These are phyloP conservation scores for Xanthia togata DNA, from an alignment of 2,888 invertebrate species.

Conservation along the genomic window DNA sequence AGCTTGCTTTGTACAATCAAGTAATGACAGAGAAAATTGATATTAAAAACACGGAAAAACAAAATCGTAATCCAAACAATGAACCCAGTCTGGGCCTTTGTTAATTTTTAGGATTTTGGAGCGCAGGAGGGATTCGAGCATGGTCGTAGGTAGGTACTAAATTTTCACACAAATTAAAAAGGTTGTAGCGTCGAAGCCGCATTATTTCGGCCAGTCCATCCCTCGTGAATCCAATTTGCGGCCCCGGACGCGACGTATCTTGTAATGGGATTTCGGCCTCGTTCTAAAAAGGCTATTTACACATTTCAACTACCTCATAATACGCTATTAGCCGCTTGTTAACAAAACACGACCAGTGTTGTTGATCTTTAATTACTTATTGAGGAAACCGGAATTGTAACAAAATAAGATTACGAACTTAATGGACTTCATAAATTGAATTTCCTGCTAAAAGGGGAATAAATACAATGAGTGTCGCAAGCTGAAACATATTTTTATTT, in stretches of 20 bases:
- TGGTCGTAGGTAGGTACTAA: constrained; percentile 67
- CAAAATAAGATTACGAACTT: constrained; percentile 44
- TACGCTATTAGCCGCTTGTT: constrained; percentile 65
- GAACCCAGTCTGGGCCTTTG: constrained; percentile 24
- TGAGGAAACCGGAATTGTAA: constrained; percentile 30
- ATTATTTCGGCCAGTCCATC: constrained; percentile 82
- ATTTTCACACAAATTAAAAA: constrained; percentile 80
- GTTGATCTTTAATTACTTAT: constrained; percentile 55
- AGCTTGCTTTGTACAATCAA: constrained; percentile 22
- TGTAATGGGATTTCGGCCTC: constrained; percentile 84
- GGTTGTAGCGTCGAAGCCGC: constrained; percentile 75
- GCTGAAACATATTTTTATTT: constrained; percentile 1
- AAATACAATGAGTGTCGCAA: constrained; percentile 8
- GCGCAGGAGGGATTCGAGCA: constrained; percentile 52
- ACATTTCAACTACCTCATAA: constrained; percentile 73
- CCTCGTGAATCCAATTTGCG: constrained; percentile 85
- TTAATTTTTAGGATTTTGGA: constrained; percentile 48
- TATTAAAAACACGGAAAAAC: constrained; percentile 36
- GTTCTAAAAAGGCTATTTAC: constrained; percentile 83
- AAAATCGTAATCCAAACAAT: constrained; percentile 53
- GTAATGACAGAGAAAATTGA: constrained; percentile 29
- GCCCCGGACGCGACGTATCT: constrained; percentile 78
- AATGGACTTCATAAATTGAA: constrained; percentile 46
- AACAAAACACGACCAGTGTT: constrained; percentile 54
- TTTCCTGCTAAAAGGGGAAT: constrained; percentile 33